These are phyloP conservation scores for Troglohyphantes excavatus DNA, from an alignment of 2,888 invertebrate species.

Conservation along the genomic window DNA sequence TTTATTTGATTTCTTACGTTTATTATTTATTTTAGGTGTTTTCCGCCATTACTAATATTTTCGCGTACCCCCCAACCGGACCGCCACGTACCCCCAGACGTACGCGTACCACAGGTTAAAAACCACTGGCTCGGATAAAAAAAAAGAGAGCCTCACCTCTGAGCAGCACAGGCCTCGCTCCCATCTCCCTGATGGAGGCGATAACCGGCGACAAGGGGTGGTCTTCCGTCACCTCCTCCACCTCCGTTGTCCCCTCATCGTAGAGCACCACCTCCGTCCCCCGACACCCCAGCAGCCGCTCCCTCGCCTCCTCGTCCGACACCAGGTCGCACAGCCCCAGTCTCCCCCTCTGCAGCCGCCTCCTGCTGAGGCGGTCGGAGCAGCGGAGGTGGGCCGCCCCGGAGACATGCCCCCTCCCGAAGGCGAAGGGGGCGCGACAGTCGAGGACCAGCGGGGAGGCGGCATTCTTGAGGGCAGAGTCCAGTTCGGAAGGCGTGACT, in stretches of 20 bases:
- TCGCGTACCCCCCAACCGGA: no score
- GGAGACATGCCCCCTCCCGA: conserved; percentile 87
- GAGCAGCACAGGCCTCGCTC: conserved; percentile 87
- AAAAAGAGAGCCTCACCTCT: conserved; percentile 85
- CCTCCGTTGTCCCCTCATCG: conserved; percentile 87
- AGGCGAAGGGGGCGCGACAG: conserved; percentile 88
- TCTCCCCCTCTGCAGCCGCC: conserved; percentile 87
- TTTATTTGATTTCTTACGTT: no score
- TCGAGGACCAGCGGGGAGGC: conserved; percentile 84
- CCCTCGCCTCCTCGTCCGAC: conserved; percentile 86
- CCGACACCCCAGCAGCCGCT: conserved; percentile 85
- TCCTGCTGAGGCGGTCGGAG: conserved; percentile 87
- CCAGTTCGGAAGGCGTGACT: conserved; percentile 70
- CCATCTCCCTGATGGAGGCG: conserved; percentile 87
- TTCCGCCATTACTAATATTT: no score
- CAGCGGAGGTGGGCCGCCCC: conserved; percentile 88
- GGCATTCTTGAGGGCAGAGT: conserved; percentile 18
- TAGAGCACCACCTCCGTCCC: conserved; percentile 87
- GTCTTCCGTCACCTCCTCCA: conserved; percentile 85
- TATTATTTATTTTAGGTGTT: no score
- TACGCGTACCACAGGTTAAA: no score
- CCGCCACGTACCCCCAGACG: no score
- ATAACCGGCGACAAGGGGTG: conserved; percentile 87
- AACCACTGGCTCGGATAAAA: no score
- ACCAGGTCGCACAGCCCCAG: conserved; percentile 87